Evolutionary conservation across 1,140 invertebrate species (phyloP), one percentile per base, ranked within the genome.

Genomic region (Drosophila equinoxialis): DNA sequence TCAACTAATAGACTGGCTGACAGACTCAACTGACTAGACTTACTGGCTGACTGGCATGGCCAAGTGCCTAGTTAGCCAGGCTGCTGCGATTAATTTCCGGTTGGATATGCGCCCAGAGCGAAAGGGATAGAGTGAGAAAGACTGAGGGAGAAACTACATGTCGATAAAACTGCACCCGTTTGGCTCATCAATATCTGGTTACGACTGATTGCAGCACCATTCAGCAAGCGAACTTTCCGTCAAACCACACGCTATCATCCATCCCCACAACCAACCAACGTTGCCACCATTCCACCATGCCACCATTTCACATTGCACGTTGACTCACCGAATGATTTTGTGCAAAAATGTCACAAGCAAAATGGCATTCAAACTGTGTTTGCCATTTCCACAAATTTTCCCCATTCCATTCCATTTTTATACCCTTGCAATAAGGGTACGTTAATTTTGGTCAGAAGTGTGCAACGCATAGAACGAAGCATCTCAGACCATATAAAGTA

Each of bases 151-250:
- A 3, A 3, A 7, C 45, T 10, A 20, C 45, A 23, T 23, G 67
- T 64, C 75, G 75, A 78, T 78, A 78, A 78, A 78, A 74, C 71
- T 74, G 59, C 67, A 51, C 45, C 45, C 45, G 45, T 78, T 74
- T 74, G 75, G 72, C 68, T 78, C 75, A 78, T 78, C 75, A 78
- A 78, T 78, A 78, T 78, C 72, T 74, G 75, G 75, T 71, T 74
- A 74, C 75, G 65, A 72, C 70, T 72, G 60, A 23, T 35, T 48
- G 30, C 30, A 35, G 14, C 30, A 42, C 58, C 26, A 45, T 33
- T 63, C 13, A 35, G 55, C 55, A 8, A 33, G 26, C 26, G 33
- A 58, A 13, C 23, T 6, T 33, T 33, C 26, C 33, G 55, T 58
- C 26, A 35, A 33, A 35, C 55, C 23, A 33, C 55, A 58, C 33